Evolutionary conservation across 2,888 invertebrate genomes (phyloP).

Genomic region (Chrysolina americana): DNA sequence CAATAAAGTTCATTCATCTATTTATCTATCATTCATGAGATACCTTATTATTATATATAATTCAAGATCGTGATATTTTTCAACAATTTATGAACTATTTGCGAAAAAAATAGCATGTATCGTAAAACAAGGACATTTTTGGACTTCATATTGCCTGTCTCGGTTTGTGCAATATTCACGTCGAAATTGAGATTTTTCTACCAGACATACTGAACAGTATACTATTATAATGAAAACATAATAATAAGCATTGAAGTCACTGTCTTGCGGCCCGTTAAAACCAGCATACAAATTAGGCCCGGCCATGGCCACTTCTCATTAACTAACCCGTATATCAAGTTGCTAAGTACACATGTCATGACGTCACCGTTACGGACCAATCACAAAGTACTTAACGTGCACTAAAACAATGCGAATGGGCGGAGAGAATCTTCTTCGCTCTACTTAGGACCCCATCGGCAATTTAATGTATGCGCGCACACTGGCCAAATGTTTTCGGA

Average conservation of each 20-base stretch:
- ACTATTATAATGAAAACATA: neutral
- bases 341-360: slow-evolving; percentile 57
- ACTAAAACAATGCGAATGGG: slow-evolving; percentile 54
- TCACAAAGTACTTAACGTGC: slow-evolving; percentile 44
- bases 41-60: too few relatives aligned
- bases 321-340: slow-evolving; percentile 51
- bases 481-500: slow-evolving; percentile 36
- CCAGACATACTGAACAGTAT: too few relatives aligned
- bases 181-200: too few relatives aligned
- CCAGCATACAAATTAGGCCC: slow-evolving; percentile 28
- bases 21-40: too few relatives aligned
- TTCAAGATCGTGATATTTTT: too few relatives aligned
- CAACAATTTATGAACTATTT: too few relatives aligned
- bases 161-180: too few relatives aligned
- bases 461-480: slow-evolving; percentile 24
- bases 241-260: neutral
- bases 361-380: slow-evolving; percentile 52
- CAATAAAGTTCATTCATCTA: too few relatives aligned
- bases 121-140: too few relatives aligned
- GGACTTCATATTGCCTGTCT: too few relatives aligned
- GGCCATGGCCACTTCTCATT: slow-evolving; percentile 24
- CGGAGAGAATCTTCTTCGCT: slow-evolving; percentile 46
- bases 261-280: neutral
- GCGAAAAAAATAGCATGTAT: too few relatives aligned
- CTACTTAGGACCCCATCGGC: slow-evolving; percentile 35